Evolutionary conservation across 2,113 vertebrate species (phyloP), one percentile per base, ranked within the genome.

Genomic region (Nesogale talazaci): DNA sequence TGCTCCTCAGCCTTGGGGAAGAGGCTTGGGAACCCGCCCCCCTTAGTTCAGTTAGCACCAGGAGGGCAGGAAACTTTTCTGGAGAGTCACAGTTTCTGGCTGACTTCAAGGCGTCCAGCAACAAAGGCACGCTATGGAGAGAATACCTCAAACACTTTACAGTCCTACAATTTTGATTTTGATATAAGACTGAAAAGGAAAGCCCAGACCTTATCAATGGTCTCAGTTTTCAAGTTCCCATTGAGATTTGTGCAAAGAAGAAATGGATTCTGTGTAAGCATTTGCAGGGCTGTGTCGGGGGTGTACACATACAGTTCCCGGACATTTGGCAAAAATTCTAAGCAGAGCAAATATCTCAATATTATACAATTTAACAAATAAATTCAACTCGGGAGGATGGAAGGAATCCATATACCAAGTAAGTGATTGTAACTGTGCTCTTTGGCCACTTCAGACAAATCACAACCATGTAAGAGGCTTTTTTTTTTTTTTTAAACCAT

Each of bases 251-350:
- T 89, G 52, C 31, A 69, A 85, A 90, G 72, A 94, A 61, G 63
- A 89, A 89, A 95, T 86, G 78, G 82, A 82, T 87, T 61, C 75
- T 83, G 94, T 36, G 90, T 19, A 85, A 91, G 52, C 42, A 87
- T 61, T 56, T 86, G 86, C 31, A 92, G 81, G 38, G 42, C 67
- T 87, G 40, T 93, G 85, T 92, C 90, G 92, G 92, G 77, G 79
- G 89, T 91, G 76, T 46, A 77, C 57, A 70, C 17, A 25, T 77
- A 85, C 15, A 87, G 69, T 82, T 88, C 36, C 75, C 76, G 74
- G 86, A 91, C 86, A 74, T 77, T 23, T 93, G 78, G 89, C 67
- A 76, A 83, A 88, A 61, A 82, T 19, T 52, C 36, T 52, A 7
- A 52, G 46, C 31, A 87, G 38, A 57, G 78, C 63, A 94, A 79